Base-by-base conservation (phyloP, 2,888 invertebrate genomes). In the Cheilosia vulpina region DNA sequence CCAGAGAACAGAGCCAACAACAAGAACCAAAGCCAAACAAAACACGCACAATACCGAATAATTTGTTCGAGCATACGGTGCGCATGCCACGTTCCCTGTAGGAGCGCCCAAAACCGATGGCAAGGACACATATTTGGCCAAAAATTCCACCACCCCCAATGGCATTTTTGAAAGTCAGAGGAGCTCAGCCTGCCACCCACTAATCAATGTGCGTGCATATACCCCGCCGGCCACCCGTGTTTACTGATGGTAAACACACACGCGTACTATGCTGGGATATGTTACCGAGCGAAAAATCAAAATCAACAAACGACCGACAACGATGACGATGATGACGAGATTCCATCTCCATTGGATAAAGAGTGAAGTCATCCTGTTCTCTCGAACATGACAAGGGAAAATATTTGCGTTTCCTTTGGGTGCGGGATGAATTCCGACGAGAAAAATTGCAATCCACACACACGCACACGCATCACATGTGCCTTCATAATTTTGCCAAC, bases 381-480 rank as follows among this genome's bases (percentile, higher is more conserved):
- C 57, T 17, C 72, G 68, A 85, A 81, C 81, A 85, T 85, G 85
- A 85, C 85, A 82, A 75, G 77, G 47, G 87, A 82, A 82, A 87
- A 87, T 87, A 82, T 87, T 87, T 87, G 71, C 82, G 53, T 73
- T 87, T 73, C 73, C 58, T 63, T 68, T 24, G 43, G 47, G 72
- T n/a, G 65, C 43, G 34, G 55, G 13, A 60, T 38, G 72, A 50
- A 72, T 72, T 76, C 68, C 60, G 58, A 71, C 63, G 52, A 52
- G 68, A 81, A 76, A 80, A 81, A 76, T 60, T 80, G 75, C 73
- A 80, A 65, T 66, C 63, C 72, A 24, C 55, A 58, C 71, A 57
- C 65, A 27, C 52, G 52, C n/a, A 52, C 21, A 52, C 13, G 0
- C 50, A 38, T 5, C 43, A 52, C 6, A 17, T 43, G 43, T 15